Conservation (phyloP, 2,888 invertebrate genomes). For the Catotricha subobsoleta region DNA sequence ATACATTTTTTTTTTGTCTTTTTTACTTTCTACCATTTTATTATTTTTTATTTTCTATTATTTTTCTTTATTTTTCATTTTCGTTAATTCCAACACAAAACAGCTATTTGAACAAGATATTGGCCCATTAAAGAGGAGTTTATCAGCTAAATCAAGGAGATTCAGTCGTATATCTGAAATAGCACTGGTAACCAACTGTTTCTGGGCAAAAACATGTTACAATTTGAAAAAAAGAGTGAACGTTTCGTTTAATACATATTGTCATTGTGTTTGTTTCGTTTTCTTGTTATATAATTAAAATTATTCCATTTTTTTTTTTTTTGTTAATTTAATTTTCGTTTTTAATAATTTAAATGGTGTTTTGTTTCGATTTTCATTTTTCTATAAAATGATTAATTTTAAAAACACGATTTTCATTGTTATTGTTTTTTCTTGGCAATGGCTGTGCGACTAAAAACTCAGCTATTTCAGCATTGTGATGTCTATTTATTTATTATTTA, state of each 20-base stretch:
- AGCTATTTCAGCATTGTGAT: no score
- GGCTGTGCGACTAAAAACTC: no score
- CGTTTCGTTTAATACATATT: conserved; percentile 13
- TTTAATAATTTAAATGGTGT: not conserved
- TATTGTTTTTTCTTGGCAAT: no score
- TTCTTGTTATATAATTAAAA: conserved; percentile 5
- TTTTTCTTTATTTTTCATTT: conserved; percentile 11
- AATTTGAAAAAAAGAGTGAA: conserved; percentile 23
- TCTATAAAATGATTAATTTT: no score
- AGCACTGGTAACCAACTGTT: conserved; percentile 50
- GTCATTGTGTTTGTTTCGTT: conserved; percentile 5
- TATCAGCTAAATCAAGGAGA: conserved; percentile 56
- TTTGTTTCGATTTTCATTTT: conserved; percentile 9
- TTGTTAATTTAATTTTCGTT: not conserved
- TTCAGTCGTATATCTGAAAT: conserved; percentile 69
- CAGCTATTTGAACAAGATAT: conserved; percentile 82
- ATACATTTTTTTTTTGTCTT: not conserved
- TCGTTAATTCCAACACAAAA: not conserved
- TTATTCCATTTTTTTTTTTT: conserved; percentile 1
- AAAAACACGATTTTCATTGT: no score
- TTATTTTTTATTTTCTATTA: conserved; percentile 7
- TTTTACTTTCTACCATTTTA: conserved; percentile 6
- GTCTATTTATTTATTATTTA: no score
- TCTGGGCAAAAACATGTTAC: conserved; percentile 21
- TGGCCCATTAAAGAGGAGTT: conserved; percentile 63